Base-by-base conservation (phyloP, 30 jellyfish, hydroid and myxozoan species). In the Hydra vulgaris region DNA sequence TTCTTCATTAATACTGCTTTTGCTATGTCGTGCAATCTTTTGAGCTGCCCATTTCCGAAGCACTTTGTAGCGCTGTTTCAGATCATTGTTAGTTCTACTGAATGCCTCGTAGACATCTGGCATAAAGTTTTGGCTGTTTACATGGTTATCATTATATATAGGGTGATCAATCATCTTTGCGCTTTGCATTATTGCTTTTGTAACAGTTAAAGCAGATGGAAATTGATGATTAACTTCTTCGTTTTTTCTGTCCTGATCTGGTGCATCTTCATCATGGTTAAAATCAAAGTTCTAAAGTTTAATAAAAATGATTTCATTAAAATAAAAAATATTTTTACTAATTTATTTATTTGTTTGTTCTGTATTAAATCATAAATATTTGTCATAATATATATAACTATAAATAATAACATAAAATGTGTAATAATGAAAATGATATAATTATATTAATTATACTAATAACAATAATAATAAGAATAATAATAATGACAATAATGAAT, bases 51-150 rank as follows among this genome's bases (percentile, higher is more conserved):
- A 78, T 27, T 68, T 54, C 54, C 67, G 85, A 21, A 78, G 77
- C 54, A 24, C n/a, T 24, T 53, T 53, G 53, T 78, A 78, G n/a
- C 85, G 1, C n/a, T 78, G 79, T 53, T 24, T 78, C 83, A 78
- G 67, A 54, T 78, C 85, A 54, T 78, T 78, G 23, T 78, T 78
- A 3, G 85, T 78, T 23, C 68, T 78, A 25, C 85, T 78, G 61
- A 78, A 78, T 0, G 85, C 85, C 54, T 78, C 85, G 25, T 24
- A 78, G 25, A 78, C 85, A 8, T 78, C 85, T 53, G 85, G 85
- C 61, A 78, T 78, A 54, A 78, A 69, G 52, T 26, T 54, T 25
- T 78, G 85, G 21, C 83, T 70, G 21, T 26, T 75, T n/a, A 75
- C 74, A 21, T 75, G 53, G 19, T 25, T 26, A 75, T 25, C 83